Conservation (phyloP, 2,888 invertebrate genomes). For the Clistopyga incitator region DNA sequence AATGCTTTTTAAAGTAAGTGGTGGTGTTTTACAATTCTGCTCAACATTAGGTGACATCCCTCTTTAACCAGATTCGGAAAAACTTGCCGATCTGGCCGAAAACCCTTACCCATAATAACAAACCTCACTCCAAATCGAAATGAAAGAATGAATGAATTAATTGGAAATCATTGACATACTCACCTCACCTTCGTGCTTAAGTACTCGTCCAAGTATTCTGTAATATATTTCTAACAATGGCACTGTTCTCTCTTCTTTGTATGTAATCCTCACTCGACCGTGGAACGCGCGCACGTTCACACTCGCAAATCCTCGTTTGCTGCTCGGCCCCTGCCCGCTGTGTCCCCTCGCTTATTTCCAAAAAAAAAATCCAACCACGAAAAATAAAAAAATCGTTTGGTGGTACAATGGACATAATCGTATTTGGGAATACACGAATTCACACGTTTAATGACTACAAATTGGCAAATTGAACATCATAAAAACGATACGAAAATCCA, state of each 20-base stretch:
- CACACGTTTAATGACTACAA: slow-evolving; percentile 62
- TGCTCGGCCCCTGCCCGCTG: slow-evolving; percentile 79
- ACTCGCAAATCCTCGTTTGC: slow-evolving; percentile 81
- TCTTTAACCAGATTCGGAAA: slow-evolving; percentile 68
- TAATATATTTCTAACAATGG: slow-evolving; percentile 78
- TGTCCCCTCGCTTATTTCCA: slow-evolving; percentile 79
- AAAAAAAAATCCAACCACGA: slow-evolving; percentile 65
- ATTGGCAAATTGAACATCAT: slow-evolving; percentile 73
- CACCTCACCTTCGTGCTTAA: slow-evolving; percentile 6
- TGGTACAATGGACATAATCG: slow-evolving; percentile 42
- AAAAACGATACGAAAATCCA: slow-evolving; percentile 69
- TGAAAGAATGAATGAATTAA: slow-evolving; percentile 2
- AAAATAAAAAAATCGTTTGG: slow-evolving; percentile 55
- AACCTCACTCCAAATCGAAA: slow-evolving; percentile 11
- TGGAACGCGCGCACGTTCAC: slow-evolving; percentile 78
- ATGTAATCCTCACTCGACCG: slow-evolving; percentile 80
- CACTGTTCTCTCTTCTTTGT: slow-evolving; percentile 82
- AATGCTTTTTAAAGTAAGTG: too few relatives aligned
- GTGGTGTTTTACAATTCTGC: too few relatives aligned
- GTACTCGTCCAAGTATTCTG: slow-evolving; percentile 34
- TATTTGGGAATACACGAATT: slow-evolving; percentile 48
- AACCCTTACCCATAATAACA: slow-evolving; percentile 70
- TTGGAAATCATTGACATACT: slow-evolving; percentile 14
- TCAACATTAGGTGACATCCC: slow-evolving; percentile 1
- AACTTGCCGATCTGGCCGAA: background rate